A percentile compares a stretch with the other conserved stretches of the same genome.
These are phyloP conservation scores for Monochamus alternatus DNA, from an alignment of 2,888 invertebrate species.

Conservation along the genomic window DNA sequence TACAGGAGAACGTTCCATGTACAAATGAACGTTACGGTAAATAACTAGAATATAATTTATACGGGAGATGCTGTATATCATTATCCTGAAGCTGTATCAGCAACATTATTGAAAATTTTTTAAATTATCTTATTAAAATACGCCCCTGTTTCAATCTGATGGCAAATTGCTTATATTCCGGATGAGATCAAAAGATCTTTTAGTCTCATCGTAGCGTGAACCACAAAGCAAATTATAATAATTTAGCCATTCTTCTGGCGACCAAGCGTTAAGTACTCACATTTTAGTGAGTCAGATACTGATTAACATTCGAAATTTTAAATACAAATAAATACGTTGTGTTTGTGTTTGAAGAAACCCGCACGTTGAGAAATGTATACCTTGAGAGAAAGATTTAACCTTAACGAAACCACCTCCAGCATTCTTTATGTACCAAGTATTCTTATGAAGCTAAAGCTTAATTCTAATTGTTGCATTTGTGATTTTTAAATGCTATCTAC, in stretches of 20 bases:
- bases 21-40: too few relatives aligned
- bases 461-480: constrained; percentile 50
- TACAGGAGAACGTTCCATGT: too few relatives aligned
- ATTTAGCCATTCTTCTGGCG: neutral
- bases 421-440: constrained; percentile 20
- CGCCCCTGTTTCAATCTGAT: too few relatives aligned
- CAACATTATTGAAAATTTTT: too few relatives aligned
- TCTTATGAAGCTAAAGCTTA: constrained; percentile 45
- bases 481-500: too few relatives aligned
- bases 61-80: too few relatives aligned
- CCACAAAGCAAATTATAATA: neutral
- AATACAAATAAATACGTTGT: constrained; percentile 29
- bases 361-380: constrained; percentile 15
- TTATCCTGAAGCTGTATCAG: too few relatives aligned
- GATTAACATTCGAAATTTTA: constrained; percentile 40
- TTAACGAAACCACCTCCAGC: constrained; percentile 12
- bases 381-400: constrained; percentile 28
- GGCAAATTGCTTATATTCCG: too few relatives aligned
- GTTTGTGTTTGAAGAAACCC: constrained; percentile 24
- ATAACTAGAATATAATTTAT: too few relatives aligned
- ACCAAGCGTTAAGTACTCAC: neutral
- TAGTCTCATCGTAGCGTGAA: neutral
- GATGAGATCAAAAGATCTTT: neutral
- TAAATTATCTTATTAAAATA: too few relatives aligned
- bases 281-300: constrained; percentile 7